A percentile compares a stretch with the other conserved stretches of the same genome.
phyloP scores from a whole-genome alignment of 1,140 invertebrate genomes.

The Rhyzopertha dominica region DNA sequence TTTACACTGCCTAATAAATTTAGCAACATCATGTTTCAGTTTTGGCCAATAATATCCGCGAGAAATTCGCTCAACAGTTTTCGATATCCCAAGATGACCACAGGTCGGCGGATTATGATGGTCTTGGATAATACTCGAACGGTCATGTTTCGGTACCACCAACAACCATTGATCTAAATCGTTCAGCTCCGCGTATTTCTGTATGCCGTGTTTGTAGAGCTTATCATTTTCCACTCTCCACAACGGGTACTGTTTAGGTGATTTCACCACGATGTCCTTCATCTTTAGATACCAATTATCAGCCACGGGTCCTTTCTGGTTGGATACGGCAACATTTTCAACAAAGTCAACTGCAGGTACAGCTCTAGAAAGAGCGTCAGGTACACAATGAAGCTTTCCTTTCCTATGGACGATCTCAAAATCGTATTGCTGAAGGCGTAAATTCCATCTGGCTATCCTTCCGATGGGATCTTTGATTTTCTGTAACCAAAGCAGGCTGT shows the following conservation, averaged over 20 bases:
- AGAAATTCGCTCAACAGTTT: slow-evolving; percentile 12
- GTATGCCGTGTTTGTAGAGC: no score
- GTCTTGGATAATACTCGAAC: not conserved
- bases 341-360: no score
- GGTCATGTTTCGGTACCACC: slow-evolving; percentile 13
- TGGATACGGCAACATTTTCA: no score
- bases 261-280: no score
- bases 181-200: no score
- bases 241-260: no score
- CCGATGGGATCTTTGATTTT: slow-evolving; percentile 41
- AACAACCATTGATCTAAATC: slow-evolving; percentile 20
- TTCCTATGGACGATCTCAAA: slow-evolving; percentile 32
- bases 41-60: slow-evolving; percentile 19
- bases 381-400: no score
- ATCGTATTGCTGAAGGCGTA: slow-evolving; percentile 36
- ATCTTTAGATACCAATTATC: no score
- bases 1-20: slow-evolving; percentile 12
- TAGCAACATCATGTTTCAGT: slow-evolving; percentile 9
- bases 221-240: no score
- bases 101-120: slow-evolving; percentile 14
- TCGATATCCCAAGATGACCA: slow-evolving; percentile 27
- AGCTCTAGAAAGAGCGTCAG: no score
- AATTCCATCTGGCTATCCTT: slow-evolving; percentile 43
- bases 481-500: slow-evolving; percentile 44
- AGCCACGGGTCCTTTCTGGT: no score